phyloP scores from a whole-genome alignment of 1,140 invertebrate genomes.

The Diuraphis noxia region DNA sequence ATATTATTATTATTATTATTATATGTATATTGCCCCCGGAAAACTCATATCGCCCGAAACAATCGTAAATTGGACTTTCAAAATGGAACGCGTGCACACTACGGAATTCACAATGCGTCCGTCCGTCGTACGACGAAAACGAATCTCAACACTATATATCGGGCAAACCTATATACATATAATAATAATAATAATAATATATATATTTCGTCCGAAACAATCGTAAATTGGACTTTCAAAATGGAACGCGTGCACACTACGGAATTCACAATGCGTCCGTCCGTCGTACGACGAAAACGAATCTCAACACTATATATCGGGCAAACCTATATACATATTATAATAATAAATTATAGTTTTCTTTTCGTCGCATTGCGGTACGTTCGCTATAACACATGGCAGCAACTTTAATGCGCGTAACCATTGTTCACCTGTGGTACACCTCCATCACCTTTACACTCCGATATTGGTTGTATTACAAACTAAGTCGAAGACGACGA shows the following conservation, averaged over 20 bases:
- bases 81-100: not conserved
- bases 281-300: not conserved
- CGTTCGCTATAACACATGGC: not conserved
- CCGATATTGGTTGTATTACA: not conserved
- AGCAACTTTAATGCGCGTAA: not conserved
- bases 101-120: not conserved
- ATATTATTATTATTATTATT: not conserved
- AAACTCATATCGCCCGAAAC: not conserved
- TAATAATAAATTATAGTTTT: not conserved
- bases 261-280: not conserved
- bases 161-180: not conserved
- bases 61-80: slow-evolving; percentile 17
- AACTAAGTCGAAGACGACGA: not conserved
- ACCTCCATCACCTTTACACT: no score
- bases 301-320: not conserved
- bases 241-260: not conserved
- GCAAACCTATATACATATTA: not conserved
- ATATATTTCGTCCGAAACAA: not conserved
- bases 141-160: not conserved
- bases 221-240: slow-evolving; percentile 21
- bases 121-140: not conserved
- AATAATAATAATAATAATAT: no score
- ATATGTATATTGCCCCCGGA: not conserved
- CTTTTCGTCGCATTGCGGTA: not conserved
- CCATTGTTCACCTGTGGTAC: not conserved